Conservation (phyloP, 37 sponge, comb jelly and placozoan genomes). For the Axinella damicornis region DNA sequence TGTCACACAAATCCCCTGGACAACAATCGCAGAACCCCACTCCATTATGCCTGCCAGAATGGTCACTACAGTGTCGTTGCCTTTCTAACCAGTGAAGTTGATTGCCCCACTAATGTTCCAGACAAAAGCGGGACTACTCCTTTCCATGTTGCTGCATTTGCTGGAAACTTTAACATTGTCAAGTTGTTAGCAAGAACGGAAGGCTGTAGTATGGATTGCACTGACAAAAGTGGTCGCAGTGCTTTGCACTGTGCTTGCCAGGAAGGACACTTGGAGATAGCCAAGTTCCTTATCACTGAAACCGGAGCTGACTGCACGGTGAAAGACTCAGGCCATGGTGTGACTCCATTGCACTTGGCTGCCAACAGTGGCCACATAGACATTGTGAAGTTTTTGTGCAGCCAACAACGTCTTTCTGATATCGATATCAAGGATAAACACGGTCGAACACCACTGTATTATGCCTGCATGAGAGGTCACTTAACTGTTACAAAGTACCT, state of each 20-base stretch:
- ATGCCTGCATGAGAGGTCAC: constrained; percentile 73
- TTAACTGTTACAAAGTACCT: constrained; percentile 57
- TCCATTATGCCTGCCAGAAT: no score
- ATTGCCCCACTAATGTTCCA: no score
- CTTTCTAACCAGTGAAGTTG: no score
- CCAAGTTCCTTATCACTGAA: no score
- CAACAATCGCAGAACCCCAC: no score
- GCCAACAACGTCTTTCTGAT: no score
- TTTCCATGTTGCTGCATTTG: constrained; percentile 55
- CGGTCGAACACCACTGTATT: constrained; percentile 70
- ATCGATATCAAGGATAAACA: constrained; percentile 51
- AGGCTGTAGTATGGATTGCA: no score
- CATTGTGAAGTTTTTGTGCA: constrained; percentile 26
- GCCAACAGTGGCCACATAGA: constrained; percentile 49
- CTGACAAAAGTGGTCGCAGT: no score
- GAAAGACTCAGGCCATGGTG: constrained; percentile 19
- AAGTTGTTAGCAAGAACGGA: constrained; percentile 40
- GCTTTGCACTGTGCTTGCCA: no score
- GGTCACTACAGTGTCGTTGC: no score
- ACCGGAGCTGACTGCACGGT: background rate
- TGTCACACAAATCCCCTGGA: no score
- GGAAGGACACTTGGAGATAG: no score
- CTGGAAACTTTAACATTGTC: constrained; percentile 66
- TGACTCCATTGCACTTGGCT: constrained; percentile 50
- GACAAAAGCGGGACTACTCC: constrained; percentile 55